These are phyloP conservation scores for Tamias sibiricus DNA, from an alignment of 2,113 vertebrate species.

Conservation along the genomic window DNA sequence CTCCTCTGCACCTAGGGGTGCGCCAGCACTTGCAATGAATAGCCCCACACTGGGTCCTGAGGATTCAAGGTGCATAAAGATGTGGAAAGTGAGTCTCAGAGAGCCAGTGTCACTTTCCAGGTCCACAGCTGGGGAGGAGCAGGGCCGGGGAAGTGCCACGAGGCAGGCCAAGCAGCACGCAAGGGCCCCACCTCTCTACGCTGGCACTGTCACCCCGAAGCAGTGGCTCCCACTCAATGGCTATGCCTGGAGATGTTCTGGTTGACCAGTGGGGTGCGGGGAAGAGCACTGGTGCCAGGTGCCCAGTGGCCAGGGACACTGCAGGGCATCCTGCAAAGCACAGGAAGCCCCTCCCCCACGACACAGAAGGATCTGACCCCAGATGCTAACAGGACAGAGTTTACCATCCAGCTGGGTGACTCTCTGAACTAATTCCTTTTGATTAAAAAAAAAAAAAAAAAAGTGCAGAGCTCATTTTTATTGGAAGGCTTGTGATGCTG, in stretches of 20 bases:
- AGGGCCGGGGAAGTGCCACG: neutral
- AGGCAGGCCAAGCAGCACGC: fast-evolving
- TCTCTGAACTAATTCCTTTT: slow-evolving; percentile 84
- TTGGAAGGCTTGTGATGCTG: slow-evolving; percentile 20
- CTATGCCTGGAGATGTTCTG: neutral
- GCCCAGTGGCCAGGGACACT: neutral
- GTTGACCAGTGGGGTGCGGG: fast-evolving
- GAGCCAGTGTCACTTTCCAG: neutral
- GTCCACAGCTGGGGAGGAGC: neutral
- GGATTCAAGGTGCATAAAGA: neutral
- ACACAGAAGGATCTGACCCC: fast-evolving
- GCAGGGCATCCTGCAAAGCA: fast-evolving
- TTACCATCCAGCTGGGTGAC: slow-evolving; percentile 76
- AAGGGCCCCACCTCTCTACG: fast-evolving
- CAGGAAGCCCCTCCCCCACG: fast-evolving
- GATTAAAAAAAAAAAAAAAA: slow-evolving; percentile 73
- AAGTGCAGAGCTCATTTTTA: slow-evolving; percentile 70
- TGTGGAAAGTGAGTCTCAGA: neutral
- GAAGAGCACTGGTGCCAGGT: fast-evolving
- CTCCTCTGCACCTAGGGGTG: neutral
- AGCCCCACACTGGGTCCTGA: no score
- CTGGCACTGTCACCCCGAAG: fast-evolving
- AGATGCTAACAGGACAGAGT: fast-evolving
- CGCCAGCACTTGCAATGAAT: neutral
- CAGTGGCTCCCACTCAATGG: no score